Percentiles rank a stretch among this genome's conserved stretches.
These are phyloP conservation scores for Rhodophaea formosa DNA, from an alignment of 2,888 invertebrate genomes.

Conservation along the genomic window DNA sequence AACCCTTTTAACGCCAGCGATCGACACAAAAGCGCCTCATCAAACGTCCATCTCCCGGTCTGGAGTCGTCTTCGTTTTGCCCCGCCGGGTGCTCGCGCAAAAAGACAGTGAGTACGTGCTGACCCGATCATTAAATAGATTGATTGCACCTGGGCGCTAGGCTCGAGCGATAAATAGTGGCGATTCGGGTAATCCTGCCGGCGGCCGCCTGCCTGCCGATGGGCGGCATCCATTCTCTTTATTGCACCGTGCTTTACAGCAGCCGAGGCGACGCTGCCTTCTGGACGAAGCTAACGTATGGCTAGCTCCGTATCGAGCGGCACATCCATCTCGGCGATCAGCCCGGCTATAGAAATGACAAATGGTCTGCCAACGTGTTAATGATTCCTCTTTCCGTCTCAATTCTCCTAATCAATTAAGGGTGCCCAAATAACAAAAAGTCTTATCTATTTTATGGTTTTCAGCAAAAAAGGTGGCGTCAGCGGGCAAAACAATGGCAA, in stretches of 20 bases:
- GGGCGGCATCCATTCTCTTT: constrained; percentile 81
- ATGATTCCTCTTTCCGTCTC: constrained; percentile 33
- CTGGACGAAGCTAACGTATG: constrained; percentile 67
- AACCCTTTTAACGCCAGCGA: constrained; percentile 70
- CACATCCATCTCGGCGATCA: constrained; percentile 7
- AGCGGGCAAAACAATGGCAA: constrained; percentile 76
- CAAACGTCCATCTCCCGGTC: constrained; percentile 76
- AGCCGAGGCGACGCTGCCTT: constrained; percentile 62
- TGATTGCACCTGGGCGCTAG: constrained; percentile 80
- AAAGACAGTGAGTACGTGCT: constrained; percentile 77
- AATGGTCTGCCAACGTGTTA: constrained; percentile 38
- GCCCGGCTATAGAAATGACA: constrained; percentile 35
- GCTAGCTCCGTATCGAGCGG: constrained; percentile 30
- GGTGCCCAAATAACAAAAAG: constrained; percentile 58
- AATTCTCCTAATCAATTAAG: constrained; percentile 66
- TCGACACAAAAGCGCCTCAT: constrained; percentile 79
- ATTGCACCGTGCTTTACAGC: constrained; percentile 79
- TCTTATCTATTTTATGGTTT: constrained; percentile 79
- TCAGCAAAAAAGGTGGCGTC: constrained; percentile 75
- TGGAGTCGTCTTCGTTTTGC: constrained; percentile 65
- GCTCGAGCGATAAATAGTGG: constrained; percentile 80
- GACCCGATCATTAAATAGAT: constrained; percentile 82
- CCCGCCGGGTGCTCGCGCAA: constrained; percentile 56
- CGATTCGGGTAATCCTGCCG: constrained; percentile 79
- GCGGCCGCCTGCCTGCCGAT: constrained; percentile 71